A percentile compares a stretch with the other conserved stretches of the same genome.
Evolutionary conservation across 2,113 vertebrate genomes (phyloP).

Genomic region (Cinclus cinclus): DNA sequence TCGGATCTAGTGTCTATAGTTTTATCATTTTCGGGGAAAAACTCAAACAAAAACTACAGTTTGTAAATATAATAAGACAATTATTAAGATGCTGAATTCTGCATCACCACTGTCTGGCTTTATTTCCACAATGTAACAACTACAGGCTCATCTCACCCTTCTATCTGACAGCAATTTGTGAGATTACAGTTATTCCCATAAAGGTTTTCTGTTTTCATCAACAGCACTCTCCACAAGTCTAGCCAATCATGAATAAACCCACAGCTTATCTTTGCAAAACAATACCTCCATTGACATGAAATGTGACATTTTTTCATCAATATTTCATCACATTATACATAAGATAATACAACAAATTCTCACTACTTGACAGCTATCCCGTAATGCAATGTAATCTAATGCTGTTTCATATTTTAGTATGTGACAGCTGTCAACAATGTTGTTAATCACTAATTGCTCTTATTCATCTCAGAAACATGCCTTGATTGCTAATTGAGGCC

Average conservation of each 20-base stretch:
- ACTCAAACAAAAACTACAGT: not conserved
- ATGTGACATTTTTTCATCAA: conserved; percentile 27
- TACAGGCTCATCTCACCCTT: not conserved
- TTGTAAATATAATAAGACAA: not conserved
- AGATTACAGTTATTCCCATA: conserved; percentile 28
- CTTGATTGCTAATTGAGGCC: not conserved
- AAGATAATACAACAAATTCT: conserved; percentile 40
- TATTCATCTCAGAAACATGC: not conserved
- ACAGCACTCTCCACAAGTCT: not conserved
- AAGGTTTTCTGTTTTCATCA: conserved; percentile 25
- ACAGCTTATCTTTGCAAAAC: conserved; percentile 27
- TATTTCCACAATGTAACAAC: not conserved
- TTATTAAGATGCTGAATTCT: not conserved
- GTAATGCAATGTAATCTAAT: conserved; percentile 42
- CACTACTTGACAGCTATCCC: conserved; percentile 3
- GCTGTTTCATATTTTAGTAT: not conserved
- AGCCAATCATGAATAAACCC: not conserved
- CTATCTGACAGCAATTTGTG: conserved; percentile 2
- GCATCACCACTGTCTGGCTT: not conserved
- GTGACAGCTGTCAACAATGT: conserved; percentile 17
- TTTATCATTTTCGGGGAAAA: not conserved
- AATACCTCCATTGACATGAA: conserved; percentile 8
- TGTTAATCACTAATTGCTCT: conserved; percentile 32
- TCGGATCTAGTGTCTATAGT: accelerated
- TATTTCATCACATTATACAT: conserved; percentile 33